These are phyloP conservation scores for Aplysia californica DNA, from an alignment of 1,140 invertebrate species.

Conservation along the genomic window DNA sequence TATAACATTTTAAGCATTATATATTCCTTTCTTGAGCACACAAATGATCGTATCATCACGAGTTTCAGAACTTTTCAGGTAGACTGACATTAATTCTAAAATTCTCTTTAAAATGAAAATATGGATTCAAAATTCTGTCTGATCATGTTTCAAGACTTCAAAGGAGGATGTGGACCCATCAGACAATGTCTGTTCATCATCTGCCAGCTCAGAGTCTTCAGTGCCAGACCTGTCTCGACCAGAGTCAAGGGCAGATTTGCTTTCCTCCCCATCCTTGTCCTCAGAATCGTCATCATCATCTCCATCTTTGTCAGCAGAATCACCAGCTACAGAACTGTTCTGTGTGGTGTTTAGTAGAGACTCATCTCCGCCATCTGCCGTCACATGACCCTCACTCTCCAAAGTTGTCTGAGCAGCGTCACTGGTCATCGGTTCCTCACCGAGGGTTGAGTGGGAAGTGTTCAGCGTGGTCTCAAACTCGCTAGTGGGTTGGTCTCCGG, in stretches of 20 bases:
- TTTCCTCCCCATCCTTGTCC: background rate
- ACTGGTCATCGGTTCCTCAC: background rate
- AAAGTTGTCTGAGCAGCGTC: background rate
- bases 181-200: constrained; percentile 18
- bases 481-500: background rate
- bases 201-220: too few species aligned
- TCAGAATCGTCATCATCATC: constrained; percentile 6
- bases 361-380: background rate
- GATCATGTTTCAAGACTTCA: constrained; percentile 41
- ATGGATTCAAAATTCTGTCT: too few species aligned
- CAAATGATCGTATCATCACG: too few species aligned
- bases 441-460: background rate
- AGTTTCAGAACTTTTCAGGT: too few species aligned
- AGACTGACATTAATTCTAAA: too few species aligned
- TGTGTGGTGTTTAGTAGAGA: background rate
- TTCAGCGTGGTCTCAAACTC: background rate
- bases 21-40: too few species aligned
- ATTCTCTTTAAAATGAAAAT: too few species aligned
- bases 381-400: background rate
- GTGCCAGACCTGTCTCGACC: background rate
- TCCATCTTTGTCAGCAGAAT: background rate
- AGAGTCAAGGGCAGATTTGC: background rate
- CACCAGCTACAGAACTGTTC: background rate
- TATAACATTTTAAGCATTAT: too few species aligned
- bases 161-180: constrained; percentile 42